Conservation (phyloP, 2,797 vertebrate genomes). For the Orestias chungarensis region DNA sequence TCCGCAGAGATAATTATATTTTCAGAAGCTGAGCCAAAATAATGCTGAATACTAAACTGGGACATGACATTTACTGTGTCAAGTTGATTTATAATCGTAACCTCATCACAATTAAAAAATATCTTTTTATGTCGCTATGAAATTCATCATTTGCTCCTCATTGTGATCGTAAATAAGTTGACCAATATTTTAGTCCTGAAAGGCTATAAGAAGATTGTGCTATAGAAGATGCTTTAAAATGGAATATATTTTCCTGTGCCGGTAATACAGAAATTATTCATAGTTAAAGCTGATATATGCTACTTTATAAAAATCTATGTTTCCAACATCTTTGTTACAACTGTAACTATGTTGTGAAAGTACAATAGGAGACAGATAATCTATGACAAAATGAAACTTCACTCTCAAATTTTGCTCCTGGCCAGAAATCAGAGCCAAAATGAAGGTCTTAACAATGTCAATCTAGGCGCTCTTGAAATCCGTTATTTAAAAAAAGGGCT, state of each 20-base stretch:
- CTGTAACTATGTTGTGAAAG: too few relatives aligned
- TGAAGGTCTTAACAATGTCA: too few relatives aligned
- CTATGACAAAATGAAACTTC: too few relatives aligned
- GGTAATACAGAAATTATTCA: neutral
- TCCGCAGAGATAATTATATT: conserved; percentile 65
- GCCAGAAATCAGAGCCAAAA: too few relatives aligned
- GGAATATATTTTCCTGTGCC: too few relatives aligned
- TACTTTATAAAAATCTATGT: too few relatives aligned
- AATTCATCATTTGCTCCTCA: neutral
- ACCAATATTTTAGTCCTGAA: neutral
- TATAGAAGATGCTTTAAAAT: neutral
- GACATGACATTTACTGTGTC: conserved; percentile 39
- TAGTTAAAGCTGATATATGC: too few relatives aligned
- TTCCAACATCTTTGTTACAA: too few relatives aligned
- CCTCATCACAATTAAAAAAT: conserved; percentile 26
- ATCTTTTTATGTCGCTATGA: neutral
- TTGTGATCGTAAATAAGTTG: conserved; percentile 2
- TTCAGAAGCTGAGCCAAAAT: conserved; percentile 47
- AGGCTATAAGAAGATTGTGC: neutral
- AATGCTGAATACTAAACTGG: conserved; percentile 48
- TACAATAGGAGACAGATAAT: too few relatives aligned
- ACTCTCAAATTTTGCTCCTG: too few relatives aligned
- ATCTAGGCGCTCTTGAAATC: too few relatives aligned
- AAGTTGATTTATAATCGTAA: conserved; percentile 33
- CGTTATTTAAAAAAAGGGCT: too few relatives aligned